Evolutionary conservation across 2,113 vertebrate species (phyloP), one percentile per base, ranked within the genome.

Genomic region (Perognathus longimembris): DNA sequence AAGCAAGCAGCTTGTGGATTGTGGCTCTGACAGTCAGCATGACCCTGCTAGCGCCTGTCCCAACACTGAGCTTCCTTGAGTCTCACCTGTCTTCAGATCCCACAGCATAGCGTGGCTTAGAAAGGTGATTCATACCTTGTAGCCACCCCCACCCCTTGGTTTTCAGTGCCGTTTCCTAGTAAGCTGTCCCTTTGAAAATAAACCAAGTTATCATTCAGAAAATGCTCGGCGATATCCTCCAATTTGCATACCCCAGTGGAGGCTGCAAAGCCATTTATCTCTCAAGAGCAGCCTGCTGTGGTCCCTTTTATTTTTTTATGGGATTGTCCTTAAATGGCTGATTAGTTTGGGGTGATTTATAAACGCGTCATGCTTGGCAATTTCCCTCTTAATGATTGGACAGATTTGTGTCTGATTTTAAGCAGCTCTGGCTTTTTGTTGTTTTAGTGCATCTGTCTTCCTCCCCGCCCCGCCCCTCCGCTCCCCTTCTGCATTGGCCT

Each of bases 281-380:
- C 95, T 67, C 40, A 36, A 89, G 85, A 95, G 92, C 96, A 96
- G 96, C 92, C 94, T 95, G 96, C 96, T 88, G 59, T 80, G 45
- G 82, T 74, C 86, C 80, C 90, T 93, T 97, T 91, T 90, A 90
- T 85, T 90, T 96, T 97, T 98, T 97, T 96, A 96, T 96, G 93
- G 96, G 95, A 95, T 95, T 94, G 96, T 93, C 96, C 89, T 96
- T 97, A 96, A 97, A 96, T 93, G 96, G 97, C 95, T 97, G 95
- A 97, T 97, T 96, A 95, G 95, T 95, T 96, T 93, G 95, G 80
- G 96, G 88, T 96, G 95, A 95, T 97, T 97, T 97, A 94, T 95
- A 95, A 95, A 92, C 92, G 92, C 91, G 95, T 95, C 95, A 66
- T 91, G 95, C 96, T 34, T 92, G 82, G 82, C 94, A 90, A 66